phyloP scores from a whole-genome alignment of 1,140 invertebrate genomes.

The Drosophila varians region DNA sequence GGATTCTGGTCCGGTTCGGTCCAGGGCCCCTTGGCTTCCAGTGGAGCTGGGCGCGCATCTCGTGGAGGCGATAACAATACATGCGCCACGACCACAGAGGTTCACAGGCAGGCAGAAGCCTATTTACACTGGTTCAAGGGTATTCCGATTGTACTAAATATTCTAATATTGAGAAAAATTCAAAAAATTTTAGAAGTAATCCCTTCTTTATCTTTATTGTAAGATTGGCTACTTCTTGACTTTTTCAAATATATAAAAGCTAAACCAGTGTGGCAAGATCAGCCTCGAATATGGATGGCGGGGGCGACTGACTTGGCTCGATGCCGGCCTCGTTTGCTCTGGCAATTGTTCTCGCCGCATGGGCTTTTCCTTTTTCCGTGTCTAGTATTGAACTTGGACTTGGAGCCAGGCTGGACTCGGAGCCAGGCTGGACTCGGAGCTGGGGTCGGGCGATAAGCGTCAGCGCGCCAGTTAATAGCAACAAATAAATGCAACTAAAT shows the following conservation, averaged over 20 bases:
- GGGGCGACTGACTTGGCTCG: constrained; percentile 24
- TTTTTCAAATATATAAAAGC: not conserved
- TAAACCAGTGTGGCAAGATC: constrained; percentile 12
- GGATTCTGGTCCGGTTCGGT: not conserved
- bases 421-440: not conserved
- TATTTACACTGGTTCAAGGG: constrained; percentile 12
- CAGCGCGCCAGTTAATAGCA: constrained; percentile 83
- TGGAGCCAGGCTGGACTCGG: constrained; percentile 11
- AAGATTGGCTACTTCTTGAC: too few relatives aligned
- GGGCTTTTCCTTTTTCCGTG: constrained; percentile 70
- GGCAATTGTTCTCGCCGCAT: constrained; percentile 78
- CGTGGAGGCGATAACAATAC: constrained; percentile 67
- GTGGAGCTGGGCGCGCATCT: constrained; percentile 48
- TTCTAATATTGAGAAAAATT: too few relatives aligned
- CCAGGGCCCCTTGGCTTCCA: constrained; percentile 6
- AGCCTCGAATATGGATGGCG: constrained; percentile 21
- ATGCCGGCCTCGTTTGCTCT: constrained; percentile 44
- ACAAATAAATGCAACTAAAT: constrained; percentile 83
- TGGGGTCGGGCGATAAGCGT: constrained; percentile 70
- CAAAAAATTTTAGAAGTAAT: too few relatives aligned
- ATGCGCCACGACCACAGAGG: constrained; percentile 63
- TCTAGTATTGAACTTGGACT: constrained; percentile 53
- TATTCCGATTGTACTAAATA: too few relatives aligned
- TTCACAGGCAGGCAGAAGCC: constrained; percentile 2
- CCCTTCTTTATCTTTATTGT: too few relatives aligned